Evolutionary conservation across 2,113 vertebrate genomes (phyloP), one percentile per base, ranked within the genome.

Genomic region (Gymnogyps californianus): DNA sequence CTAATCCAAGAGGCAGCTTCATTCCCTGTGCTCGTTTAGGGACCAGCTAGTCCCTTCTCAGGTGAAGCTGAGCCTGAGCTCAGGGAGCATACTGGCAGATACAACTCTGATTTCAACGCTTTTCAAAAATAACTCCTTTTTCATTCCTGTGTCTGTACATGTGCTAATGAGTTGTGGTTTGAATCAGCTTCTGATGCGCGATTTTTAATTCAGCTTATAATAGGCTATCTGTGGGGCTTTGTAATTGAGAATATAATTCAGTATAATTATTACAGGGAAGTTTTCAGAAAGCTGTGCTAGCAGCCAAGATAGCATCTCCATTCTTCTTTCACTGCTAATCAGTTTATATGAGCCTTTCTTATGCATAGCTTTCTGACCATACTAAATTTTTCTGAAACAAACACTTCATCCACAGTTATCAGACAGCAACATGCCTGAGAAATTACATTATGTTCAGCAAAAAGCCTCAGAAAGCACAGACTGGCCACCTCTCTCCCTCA

Each of bases 1-100:
- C 34, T 6, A 4, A 34, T 6, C 52, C 66, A 31, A 36, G 61
- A 12, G n/a, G 31, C 69, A 69, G 19, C 31, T n/a, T 59, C n/a
- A 1, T 20, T 19, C 57, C 19, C 34, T 4, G 49, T 1, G 28
- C 36, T 57, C 7, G 0, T 26, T 22, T 42, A 29, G 85, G 69
- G 55, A n/a, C 40, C 58, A 61, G 47, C 2, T 1, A 5, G 34
- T 17, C 38, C 34, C 25, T 65, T 11, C 61, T 44, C 13, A 1
- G 32, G 3, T 4, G 55, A 18, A 55, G 22, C 46, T 1, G 6
- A 46, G 47, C 65, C 1, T 1, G n/a, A 47, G 44, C 51, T 11
- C 9, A 1, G n/a, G 36, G 21, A 46, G 19, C 49, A 2, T 10
- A 1, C 21, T 16, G 20, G 13, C 49, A 29, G 67, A 36, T 6